Evolutionary conservation across 2,888 invertebrate genomes (phyloP).

Genomic region (Caenorhabditis angaria): DNA sequence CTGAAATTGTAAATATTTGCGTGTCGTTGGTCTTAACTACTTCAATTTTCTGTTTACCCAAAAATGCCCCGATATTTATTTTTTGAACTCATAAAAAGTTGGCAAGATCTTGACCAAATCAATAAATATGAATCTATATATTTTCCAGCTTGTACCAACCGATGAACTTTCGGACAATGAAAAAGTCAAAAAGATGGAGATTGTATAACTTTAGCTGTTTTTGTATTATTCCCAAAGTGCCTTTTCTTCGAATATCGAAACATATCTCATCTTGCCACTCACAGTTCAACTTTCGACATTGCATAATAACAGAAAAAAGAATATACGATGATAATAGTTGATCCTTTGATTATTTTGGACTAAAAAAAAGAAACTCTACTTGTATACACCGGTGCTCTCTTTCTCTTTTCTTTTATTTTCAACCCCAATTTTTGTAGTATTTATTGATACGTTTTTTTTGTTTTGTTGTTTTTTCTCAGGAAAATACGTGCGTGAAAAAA

Average conservation of each 20-base stretch:
- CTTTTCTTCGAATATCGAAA: neutral
- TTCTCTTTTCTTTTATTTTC: neutral
- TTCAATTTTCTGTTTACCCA: neutral
- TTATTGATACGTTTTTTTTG: neutral
- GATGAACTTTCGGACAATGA: constrained; percentile 32
- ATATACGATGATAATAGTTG: neutral
- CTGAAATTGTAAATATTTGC: neutral
- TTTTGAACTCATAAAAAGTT: neutral
- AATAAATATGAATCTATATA: neutral
- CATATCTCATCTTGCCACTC: constrained; percentile 9
- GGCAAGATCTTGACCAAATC: neutral
- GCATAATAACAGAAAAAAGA: neutral
- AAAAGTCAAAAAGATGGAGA: constrained; percentile 40
- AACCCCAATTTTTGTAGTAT: neutral
- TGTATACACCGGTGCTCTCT: constrained; percentile 37
- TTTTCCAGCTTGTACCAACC: constrained; percentile 39
- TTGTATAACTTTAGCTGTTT: constrained; percentile 23
- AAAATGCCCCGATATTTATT: neutral
- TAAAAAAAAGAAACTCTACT: constrained; percentile 9
- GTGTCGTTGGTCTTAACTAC: neutral
- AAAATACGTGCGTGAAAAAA: neutral
- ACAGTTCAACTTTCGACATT: neutral
- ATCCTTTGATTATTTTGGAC: neutral
- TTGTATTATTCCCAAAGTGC: neutral
- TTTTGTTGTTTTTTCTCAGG: neutral